Conservation (phyloP, 2,888 invertebrate genomes). For the Tinea pellionella region DNA sequence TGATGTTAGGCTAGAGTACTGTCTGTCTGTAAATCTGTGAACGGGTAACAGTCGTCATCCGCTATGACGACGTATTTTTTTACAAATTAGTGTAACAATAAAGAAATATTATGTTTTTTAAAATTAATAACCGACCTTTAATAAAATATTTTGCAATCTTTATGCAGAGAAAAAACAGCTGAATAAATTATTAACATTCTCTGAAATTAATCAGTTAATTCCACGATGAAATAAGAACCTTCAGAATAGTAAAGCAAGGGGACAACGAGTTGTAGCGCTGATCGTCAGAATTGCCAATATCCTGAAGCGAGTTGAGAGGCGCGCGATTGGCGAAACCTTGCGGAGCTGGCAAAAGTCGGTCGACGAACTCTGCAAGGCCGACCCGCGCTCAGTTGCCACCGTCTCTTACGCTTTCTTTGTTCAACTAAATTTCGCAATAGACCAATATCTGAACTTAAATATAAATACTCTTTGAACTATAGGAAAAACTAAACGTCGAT, state of each 20-base stretch:
- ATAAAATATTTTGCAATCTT: not conserved
- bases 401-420: constrained; percentile 59
- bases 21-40: no score
- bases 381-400: constrained; percentile 21
- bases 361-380: constrained; percentile 66
- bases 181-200: not conserved
- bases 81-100: no score
- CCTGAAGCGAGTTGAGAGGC: constrained; percentile 62
- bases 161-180: not conserved
- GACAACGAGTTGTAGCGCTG: constrained; percentile 27
- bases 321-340: constrained; percentile 69
- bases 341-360: constrained; percentile 65
- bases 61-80: no score
- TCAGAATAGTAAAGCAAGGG: not conserved
- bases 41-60: no score
- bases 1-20: no score
- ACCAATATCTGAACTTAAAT: not conserved
- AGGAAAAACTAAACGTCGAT: not conserved
- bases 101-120: not conserved
- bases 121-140: not conserved
- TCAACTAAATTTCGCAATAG: constrained; percentile 21
- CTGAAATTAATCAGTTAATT: not conserved
- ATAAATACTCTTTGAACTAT: not conserved
- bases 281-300: constrained; percentile 67
- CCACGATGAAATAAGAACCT: not conserved